Evolutionary conservation across 2,113 vertebrate species (phyloP), one percentile per base, ranked within the genome.

Genomic region (Camelus bactrianus): DNA sequence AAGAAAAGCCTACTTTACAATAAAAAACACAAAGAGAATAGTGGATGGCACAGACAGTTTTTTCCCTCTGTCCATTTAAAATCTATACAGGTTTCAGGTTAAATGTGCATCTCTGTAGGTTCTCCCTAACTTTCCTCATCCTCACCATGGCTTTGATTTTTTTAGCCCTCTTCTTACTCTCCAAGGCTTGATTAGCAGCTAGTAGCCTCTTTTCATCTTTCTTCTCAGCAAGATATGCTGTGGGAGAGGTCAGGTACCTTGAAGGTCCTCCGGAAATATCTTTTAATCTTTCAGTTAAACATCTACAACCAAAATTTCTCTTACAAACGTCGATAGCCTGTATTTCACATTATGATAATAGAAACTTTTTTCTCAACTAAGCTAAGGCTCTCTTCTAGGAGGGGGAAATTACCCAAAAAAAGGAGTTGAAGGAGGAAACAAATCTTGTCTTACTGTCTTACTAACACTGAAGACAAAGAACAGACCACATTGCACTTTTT

Each of bases 321-420:
- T 52, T 89, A 4, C 1, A 89, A 84, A 89, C 22, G 17, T 50
- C 19, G 0, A 88, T 48, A 77, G 11, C 9, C 32, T 72, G 67
- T 94, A 81, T 65, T 32, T 89, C 20, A 19, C 70, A 22, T n/a
- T 92, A 54, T 94, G 19, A 79, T 77, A 89, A 70, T 80, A 81
- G 28, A 58, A 38, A 50, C 1, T 8, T 46, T 76, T 80, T 93
- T 85, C n/a, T 65, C 35, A 54, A 32, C 14, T 88, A 87, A 82
- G 8, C 19, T 88, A 64, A 84, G 17, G 17, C 3, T 88, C 7
- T 94, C n/a, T 83, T 64, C 46, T 88, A 76, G 22, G n/a, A 69
- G 81, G 35, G 2, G 15, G 28, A 83, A 48, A 54, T n/a, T 10
- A 42, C 32, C 6, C 5, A 14, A 5, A 42, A 62, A 54, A 24